Evolutionary conservation across 2,888 invertebrate species (phyloP), one percentile per base, ranked within the genome.

Genomic region (Oscheius sp.): DNA sequence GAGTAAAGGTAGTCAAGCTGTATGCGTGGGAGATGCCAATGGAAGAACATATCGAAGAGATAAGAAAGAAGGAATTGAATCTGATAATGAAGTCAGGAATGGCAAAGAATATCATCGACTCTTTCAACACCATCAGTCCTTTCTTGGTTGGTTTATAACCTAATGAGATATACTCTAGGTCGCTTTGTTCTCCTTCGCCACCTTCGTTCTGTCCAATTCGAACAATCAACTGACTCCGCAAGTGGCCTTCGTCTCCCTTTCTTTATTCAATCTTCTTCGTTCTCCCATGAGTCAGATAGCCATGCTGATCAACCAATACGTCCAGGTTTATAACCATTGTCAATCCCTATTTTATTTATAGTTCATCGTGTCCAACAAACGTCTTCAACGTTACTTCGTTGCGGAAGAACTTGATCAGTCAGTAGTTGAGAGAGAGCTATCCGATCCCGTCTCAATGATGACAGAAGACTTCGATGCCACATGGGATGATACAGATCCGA

Each of bases 191-290:
- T 92, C 93, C 73, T 94, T 95, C 89, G 90, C 91, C 84, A 92
- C 92, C 70, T 95, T 91, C 89, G 90, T 93, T 80, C 88, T 92
- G 83, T 88, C 84, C 1, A 81, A 85, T 38, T 77, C 81, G 2
- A 26, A 63, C 1, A 73, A 82, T 47, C 45, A 71, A 36, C 74
- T 84, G 12, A 84, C 84, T 3, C 81, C 84, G 0, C 77, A 74
- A 88, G 93, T 91, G 88, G 95, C 95, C 86, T 97, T 97, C 90
- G 95, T 95, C 85, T 93, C 95, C 85, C 90, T 97, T 86, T 93
- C 95, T 87, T 91, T 96, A 88, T 95, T 97, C 91, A 95, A 96
- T 90, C 94, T 95, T 85, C 91, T 97, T 85, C 91, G 95, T 88
- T 93, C 94, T 87, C 95, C 96, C 85, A 90, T 97, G 88, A 93